Percentiles rank a stretch among this genome's conserved stretches.
Evolutionary conservation across 2,113 vertebrate genomes (phyloP).

Genomic region (Oncorhynchus kisutch): DNA sequence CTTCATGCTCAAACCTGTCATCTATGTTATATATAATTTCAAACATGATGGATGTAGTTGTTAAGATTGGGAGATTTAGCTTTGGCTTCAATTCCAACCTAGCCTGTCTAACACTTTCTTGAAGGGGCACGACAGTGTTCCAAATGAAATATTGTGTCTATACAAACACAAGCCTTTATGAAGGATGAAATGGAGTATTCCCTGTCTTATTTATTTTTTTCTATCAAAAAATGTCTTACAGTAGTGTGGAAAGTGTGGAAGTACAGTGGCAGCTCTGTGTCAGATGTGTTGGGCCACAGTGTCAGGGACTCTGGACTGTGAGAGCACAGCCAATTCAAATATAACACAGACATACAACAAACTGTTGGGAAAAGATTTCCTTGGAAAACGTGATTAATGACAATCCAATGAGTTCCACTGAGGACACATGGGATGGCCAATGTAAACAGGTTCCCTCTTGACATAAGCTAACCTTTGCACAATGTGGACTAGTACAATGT

Average conservation of each 20-base stretch:
- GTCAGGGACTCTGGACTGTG: conserved; percentile 46
- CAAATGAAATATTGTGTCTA: neutral
- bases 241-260: conserved; percentile 39
- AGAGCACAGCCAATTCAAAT: conserved; percentile 65
- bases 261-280: conserved; percentile 33
- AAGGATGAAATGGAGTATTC: conserved; percentile 23
- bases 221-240: conserved; percentile 15
- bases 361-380: conserved; percentile 60
- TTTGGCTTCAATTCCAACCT: neutral
- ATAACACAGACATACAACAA: conserved; percentile 52
- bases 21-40: neutral
- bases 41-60: neutral
- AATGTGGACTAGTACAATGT: conserved; percentile 1
- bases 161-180: neutral
- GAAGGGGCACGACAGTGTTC: neutral
- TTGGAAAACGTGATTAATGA: conserved; percentile 62
- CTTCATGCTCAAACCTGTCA: neutral
- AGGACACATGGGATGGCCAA: conserved; percentile 51
- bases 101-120: neutral
- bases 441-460: conserved; percentile 58
- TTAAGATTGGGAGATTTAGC: neutral
- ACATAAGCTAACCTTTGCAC: conserved; percentile 57
- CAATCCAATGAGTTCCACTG: conserved; percentile 40
- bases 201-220: conserved; percentile 19
- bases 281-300: conserved; percentile 48